Evolutionary conservation across 2,888 invertebrate genomes (phyloP), one percentile per base, ranked within the genome.

Genomic region (Epinotia nisella): DNA sequence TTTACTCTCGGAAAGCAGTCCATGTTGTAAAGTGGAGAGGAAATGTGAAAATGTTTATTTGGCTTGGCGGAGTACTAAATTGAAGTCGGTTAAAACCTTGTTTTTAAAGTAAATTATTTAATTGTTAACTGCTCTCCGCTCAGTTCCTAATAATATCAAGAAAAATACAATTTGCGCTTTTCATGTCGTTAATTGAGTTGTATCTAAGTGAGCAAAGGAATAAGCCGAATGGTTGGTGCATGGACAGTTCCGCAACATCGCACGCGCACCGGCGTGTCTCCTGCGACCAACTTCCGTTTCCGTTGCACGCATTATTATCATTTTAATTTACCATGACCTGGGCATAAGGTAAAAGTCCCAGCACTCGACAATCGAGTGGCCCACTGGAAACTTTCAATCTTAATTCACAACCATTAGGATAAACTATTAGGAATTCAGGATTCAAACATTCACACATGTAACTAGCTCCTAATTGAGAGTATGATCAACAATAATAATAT

Each of bases 211-310:
- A 53, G 53, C 11, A 53, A 53, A 53, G 53, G 53, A 51, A n/a
- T 10, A 17, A 51, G n/a, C 51, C 9, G 51, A 19, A 59, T n/a
- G 70, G 74, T 61, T 75, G 77, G 75, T 77, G 81, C 21, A 83
- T 82, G 87, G 83, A 83, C 78, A 80, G 87, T 85, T 82, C 84
- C 84, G 89, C 86, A 81, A 85, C 79, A 84, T 75, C 78, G 88
- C 81, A 76, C 82, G 77, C 49, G 60, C 67, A 71, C 13, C 67
- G 49, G 75, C 87, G 85, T 85, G 83, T 84, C 85, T 85, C 87
- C 85, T 81, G 79, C 79, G 58, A 73, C 74, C 74, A 78, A 80
- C 82, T 85, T 85, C 86, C 87, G 85, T 82, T 79, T 76, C 72
- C 74, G 59, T 71, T 65, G 21, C 64, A 35, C 51, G 19, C 55